Percentiles rank a stretch among this genome's conserved stretches.
These are phyloP conservation scores for Vulpes vulpes DNA, from an alignment of 2,113 vertebrate species.

Conservation along the genomic window DNA sequence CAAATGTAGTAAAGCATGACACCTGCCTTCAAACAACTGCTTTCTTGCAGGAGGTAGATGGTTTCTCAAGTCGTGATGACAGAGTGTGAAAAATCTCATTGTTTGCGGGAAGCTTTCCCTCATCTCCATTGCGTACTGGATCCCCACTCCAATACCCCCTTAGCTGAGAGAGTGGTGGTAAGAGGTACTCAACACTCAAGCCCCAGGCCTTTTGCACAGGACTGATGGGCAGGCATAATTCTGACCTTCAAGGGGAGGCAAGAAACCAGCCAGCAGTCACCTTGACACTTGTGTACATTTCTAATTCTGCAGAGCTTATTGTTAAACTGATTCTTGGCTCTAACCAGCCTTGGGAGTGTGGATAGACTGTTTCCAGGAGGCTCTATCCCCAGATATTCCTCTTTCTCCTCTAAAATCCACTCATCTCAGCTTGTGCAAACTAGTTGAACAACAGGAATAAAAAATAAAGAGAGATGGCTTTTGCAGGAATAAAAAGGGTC, in stretches of 20 bases:
- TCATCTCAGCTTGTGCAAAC: conserved; percentile 66
- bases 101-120: not conserved
- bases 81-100: not conserved
- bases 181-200: not conserved
- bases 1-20: not conserved
- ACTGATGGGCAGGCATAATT: conserved; percentile 73
- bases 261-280: conserved; percentile 61
- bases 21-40: not conserved
- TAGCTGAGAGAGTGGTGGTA: not conserved
- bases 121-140: not conserved
- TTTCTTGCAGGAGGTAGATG: rapidly evolving
- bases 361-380: conserved; percentile 55
- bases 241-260: conserved; percentile 78
- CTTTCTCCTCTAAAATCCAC: conserved; percentile 32
- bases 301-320: conserved; percentile 81
- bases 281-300: conserved; percentile 75
- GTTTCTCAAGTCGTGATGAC: not conserved
- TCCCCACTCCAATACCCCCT: not conserved
- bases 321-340: conserved; percentile 80
- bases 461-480: conserved; percentile 69
- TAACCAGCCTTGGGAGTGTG: conserved; percentile 72
- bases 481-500: not conserved
- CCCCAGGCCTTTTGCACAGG: conserved; percentile 84
- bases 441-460: conserved; percentile 50
- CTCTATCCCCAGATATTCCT: conserved; percentile 25